Evolutionary conservation across 2,888 invertebrate species (phyloP), one percentile per base, ranked within the genome.

Genomic region (Tethea ocularis): DNA sequence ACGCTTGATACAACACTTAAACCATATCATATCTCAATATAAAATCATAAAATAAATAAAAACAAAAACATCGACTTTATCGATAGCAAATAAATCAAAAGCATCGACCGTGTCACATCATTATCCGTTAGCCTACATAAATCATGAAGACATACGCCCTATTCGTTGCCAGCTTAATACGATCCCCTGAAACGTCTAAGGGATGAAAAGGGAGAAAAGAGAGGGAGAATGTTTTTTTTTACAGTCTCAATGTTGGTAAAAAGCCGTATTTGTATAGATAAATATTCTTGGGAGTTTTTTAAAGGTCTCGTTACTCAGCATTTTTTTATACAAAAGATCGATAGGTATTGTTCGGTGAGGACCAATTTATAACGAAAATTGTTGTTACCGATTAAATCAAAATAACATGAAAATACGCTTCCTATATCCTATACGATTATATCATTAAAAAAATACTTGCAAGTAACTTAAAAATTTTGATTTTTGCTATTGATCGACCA

Each of bases 101-200:
- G 3, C n/a, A 59, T 60, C 54, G 54, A 54, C 22, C 55, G 51
- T 22, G 23, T 64, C 70, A 57, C 90, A 77, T 78, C 89, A 77
- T 83, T 87, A 83, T 61, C 59, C 66, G 66, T 71, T 74, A 77
- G 79, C 84, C 83, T 84, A 90, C 87, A 91, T 91, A 91, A 91
- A 91, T 91, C 91, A 91, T 86, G 81, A 84, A 82, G 89, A 91
- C 91, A 89, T 87, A 89, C 88, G 88, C 89, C 90, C 89, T 91
- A 91, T 91, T 90, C 89, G 89, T 91, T 90, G 89, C 88, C 87
- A 82, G 90, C 88, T 90, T 91, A 91, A 91, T 91, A 89, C 88
- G 89, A 88, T 87, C 87, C 38, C 38, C 86, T 79, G 77, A 79
- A 83, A 85, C 74, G 78, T 77, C 74, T 78, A 70, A 72, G 77